These are phyloP conservation scores for Scytalopus superciliaris DNA, from an alignment of 2,113 vertebrate species.

Conservation along the genomic window DNA sequence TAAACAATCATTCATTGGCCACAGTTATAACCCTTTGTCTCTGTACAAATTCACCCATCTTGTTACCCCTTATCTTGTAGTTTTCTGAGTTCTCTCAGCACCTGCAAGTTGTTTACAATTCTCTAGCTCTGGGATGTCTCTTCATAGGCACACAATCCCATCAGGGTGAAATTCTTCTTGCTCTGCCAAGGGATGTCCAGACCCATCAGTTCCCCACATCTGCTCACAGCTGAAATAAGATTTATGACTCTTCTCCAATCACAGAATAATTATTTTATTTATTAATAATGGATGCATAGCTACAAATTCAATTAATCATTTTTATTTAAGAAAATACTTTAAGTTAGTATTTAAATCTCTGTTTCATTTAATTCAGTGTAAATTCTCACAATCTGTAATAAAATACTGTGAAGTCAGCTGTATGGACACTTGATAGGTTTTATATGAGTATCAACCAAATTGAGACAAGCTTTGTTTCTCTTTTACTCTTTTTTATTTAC, in stretches of 20 bases:
- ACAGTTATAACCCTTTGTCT: too few relatives aligned
- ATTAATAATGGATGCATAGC: neutral
- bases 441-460: neutral
- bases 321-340: neutral
- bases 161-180: too few relatives aligned
- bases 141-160: too few relatives aligned
- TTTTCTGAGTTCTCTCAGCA: too few relatives aligned
- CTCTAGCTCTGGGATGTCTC: too few relatives aligned
- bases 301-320: neutral
- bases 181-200: too few relatives aligned
- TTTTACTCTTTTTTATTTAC: neutral
- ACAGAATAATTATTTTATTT: neutral
- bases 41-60: too few relatives aligned
- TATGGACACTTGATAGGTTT: neutral
- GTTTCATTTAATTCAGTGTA: neutral
- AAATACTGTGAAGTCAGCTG: neutral
- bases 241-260: neutral
- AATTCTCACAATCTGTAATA: neutral
- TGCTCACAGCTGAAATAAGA: neutral
- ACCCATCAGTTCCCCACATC: too few relatives aligned
- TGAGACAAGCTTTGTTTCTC: neutral
- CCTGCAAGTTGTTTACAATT: too few relatives aligned
- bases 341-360: neutral
- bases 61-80: too few relatives aligned
- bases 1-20: too few relatives aligned